Evolutionary conservation across 2,797 vertebrate genomes (phyloP).

Genomic region (Macropus fuliginosus): DNA sequence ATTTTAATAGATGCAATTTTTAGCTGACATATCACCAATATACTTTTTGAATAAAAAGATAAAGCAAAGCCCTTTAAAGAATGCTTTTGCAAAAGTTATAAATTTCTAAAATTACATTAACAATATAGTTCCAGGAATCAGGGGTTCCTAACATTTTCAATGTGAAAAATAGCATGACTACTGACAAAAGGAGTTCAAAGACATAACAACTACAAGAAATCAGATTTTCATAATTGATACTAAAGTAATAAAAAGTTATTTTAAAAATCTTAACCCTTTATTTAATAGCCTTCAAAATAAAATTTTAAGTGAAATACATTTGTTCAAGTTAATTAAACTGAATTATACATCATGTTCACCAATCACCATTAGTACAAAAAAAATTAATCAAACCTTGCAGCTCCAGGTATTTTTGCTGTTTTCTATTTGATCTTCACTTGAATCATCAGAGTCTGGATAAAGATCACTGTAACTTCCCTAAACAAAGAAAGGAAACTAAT

Average conservation of each 20-base stretch:
- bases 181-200: conserved; percentile 8
- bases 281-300: conserved; percentile 21
- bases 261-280: neutral
- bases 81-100: conserved; percentile 18
- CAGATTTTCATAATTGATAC: conserved; percentile 18
- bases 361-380: conserved; percentile 18
- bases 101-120: conserved; percentile 21
- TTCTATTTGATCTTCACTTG: conserved; percentile 98
- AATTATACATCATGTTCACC: conserved; percentile 37
- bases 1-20: conserved; percentile 1
- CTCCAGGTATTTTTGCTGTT: conserved; percentile 99
- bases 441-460: conserved; percentile 99
- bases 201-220: neutral
- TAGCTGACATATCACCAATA: neutral
- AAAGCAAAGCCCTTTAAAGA: conserved; percentile 24
- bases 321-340: conserved; percentile 1
- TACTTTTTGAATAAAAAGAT: neutral
- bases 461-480: conserved; percentile 99
- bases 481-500: neutral
- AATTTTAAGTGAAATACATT: conserved; percentile 6
- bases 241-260: conserved; percentile 25
- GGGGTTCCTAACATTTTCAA: conserved; percentile 16
- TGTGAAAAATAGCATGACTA: neutral
- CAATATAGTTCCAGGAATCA: conserved; percentile 26
- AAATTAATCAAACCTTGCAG: conserved; percentile 92